These are phyloP conservation scores for Mythimna vitellina DNA, from an alignment of 2,888 invertebrate genomes.

Conservation along the genomic window DNA sequence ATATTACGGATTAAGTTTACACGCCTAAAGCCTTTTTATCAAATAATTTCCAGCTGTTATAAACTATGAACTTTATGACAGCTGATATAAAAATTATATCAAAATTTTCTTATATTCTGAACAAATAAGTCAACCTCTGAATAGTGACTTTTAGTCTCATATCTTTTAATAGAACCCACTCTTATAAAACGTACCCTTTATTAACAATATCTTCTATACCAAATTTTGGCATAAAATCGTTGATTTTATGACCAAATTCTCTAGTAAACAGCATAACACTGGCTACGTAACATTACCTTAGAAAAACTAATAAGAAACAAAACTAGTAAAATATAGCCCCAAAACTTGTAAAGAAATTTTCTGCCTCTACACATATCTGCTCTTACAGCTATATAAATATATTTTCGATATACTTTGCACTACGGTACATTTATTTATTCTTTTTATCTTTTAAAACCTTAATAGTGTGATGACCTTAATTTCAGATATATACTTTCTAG, in stretches of 20 bases:
- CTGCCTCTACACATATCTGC: conserved; percentile 1
- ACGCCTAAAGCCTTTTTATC: neutral
- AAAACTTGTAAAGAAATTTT: conserved; percentile 51
- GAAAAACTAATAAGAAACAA: conserved; percentile 48
- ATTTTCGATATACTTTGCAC: neutral
- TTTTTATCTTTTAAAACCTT: neutral
- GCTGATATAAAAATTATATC: neutral
- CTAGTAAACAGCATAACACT: conserved; percentile 20
- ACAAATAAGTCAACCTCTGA: neutral
- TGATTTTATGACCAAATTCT: conserved; percentile 16
- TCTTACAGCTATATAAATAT: neutral
- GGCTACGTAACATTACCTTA: conserved; percentile 17
- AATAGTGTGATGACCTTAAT: no score
- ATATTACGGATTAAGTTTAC: conserved; percentile 1
- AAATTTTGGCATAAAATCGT: conserved; percentile 18
- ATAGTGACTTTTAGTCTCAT: conserved; percentile 12
- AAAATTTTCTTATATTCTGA: conserved; percentile 2
- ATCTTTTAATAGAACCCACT: conserved; percentile 17
- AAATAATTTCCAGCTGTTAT: neutral
- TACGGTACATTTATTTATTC: neutral
- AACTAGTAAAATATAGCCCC: conserved; percentile 43
- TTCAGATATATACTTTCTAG: no score
- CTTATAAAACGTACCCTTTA: neutral
- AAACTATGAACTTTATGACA: neutral
- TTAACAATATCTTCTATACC: neutral